Evolutionary conservation across 2,888 invertebrate species (phyloP), one percentile per base, ranked within the genome.

Genomic region (Drosophila fulvimacula): DNA sequence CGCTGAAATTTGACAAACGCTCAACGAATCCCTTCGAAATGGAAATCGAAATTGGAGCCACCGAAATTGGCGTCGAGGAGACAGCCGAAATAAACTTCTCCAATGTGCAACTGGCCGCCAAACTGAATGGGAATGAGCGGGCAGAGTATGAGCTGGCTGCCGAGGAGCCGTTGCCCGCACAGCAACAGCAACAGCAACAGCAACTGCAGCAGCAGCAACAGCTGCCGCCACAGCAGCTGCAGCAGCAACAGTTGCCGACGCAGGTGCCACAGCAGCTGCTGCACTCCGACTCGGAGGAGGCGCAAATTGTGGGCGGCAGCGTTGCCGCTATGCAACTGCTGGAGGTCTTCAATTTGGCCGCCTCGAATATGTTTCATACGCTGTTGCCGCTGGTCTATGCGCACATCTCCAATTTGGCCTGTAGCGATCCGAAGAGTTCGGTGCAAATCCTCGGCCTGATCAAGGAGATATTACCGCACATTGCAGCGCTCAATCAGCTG

Each of bases 381-480:
- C 93, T 98, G 49, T 92, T 98, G 80, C 98, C 98, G 0, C 94
- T 97, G 69, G 95, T 97, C 17, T 94, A 98, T 88, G 97, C 98
- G 9, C 97, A 97, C 88, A 95, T 98, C 57, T 96, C 96, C 73
- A 96, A 97, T 19, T 94, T 97, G 42, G 92, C 92, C 3, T 92
- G 94, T 72, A 96, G 96, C 59, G 98, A 98, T 93, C 96, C 98
- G 0, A 95, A 96, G 96, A 96, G 96, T 85, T 95, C 96, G 1
- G 97, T 98, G 1, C 96, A 97, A 91, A 95, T 98, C 39, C 93
- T 98, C 61, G 95, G 96, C 62, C 93, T 98, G 85, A 96, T 98
- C 57, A 97, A 97, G 92, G 96, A 97, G 85, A 94, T 98, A 87
- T 92, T 98, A 24, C 98, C 98, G 0, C 96, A 97, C 80, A 96